Percentiles rank a stretch among this genome's conserved stretches.
phyloP scores from a whole-genome alignment of 2,113 vertebrate genomes.

The Eonycteris spelaea region DNA sequence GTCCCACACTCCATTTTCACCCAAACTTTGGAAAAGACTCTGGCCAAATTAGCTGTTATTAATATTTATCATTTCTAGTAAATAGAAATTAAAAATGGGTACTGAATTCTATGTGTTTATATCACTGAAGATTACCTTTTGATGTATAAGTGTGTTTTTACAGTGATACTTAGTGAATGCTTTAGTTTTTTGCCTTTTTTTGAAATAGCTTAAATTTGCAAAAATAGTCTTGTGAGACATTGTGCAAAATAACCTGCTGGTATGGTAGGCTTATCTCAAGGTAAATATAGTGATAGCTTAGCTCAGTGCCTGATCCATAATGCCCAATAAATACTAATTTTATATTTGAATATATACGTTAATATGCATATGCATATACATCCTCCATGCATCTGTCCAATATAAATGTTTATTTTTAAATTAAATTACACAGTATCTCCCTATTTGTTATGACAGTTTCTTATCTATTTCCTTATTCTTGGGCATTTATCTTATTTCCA shows the following conservation, averaged over 20 bases:
- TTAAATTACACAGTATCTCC: background rate
- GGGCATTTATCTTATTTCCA: background rate
- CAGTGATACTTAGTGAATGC: background rate
- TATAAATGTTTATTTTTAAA: background rate
- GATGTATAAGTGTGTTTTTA: background rate
- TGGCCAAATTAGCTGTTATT: conserved; percentile 7
- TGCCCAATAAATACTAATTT: background rate
- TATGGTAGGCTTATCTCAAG: background rate
- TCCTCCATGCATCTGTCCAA: background rate
- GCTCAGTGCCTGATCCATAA: background rate
- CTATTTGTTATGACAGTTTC: background rate
- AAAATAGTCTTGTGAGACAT: background rate
- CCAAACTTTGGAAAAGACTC: background rate
- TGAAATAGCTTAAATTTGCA: background rate
- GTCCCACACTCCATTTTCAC: background rate
- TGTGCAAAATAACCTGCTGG: background rate
- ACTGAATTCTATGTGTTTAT: conserved; percentile 21
- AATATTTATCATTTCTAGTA: conserved; percentile 24
- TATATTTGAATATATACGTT: background rate
- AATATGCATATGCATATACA: background rate
- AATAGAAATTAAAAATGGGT: background rate
- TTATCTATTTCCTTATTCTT: conserved; percentile 7
- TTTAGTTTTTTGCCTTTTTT: background rate
- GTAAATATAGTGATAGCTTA: background rate
- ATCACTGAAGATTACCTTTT: conserved; percentile 28